Evolutionary conservation across 2,113 vertebrate species (phyloP).

Genomic region (Elgaria multicarinata): DNA sequence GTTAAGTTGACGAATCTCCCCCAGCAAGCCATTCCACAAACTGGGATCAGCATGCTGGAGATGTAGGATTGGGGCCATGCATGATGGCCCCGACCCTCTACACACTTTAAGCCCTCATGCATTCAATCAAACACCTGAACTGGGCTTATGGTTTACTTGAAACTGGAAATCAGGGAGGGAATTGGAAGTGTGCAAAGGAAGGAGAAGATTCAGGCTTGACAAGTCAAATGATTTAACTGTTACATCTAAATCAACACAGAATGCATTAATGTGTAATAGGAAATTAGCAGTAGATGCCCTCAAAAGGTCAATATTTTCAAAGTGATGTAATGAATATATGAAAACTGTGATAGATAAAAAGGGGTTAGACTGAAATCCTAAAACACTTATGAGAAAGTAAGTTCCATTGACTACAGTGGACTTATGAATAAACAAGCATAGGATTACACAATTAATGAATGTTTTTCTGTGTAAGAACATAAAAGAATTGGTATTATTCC

Average conservation of each 20-base stretch:
- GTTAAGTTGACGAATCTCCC: too few species aligned
- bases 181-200: neutral
- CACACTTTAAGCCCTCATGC: too few species aligned
- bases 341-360: slow-evolving; percentile 48
- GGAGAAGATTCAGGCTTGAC: neutral
- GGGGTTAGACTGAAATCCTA: slow-evolving; percentile 8
- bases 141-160: neutral
- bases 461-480: slow-evolving; percentile 14
- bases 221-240: neutral
- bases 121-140: too few species aligned
- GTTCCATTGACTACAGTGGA: neutral
- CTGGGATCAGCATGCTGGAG: too few species aligned
- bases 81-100: too few species aligned
- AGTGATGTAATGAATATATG: slow-evolving; percentile 35
- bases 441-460: neutral
- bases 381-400: neutral
- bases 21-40: too few species aligned
- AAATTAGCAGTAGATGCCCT: slow-evolving; percentile 17
- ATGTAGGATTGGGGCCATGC: too few species aligned
- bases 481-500: slow-evolving; percentile 22
- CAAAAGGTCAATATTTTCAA: slow-evolving; percentile 59
- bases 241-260: slow-evolving; percentile 25
- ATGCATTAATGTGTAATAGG: slow-evolving; percentile 45
- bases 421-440: neutral
- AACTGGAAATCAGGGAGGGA: neutral